phyloP scores from a whole-genome alignment of 2,113 vertebrate genomes.

The Clarias gariepinus region DNA sequence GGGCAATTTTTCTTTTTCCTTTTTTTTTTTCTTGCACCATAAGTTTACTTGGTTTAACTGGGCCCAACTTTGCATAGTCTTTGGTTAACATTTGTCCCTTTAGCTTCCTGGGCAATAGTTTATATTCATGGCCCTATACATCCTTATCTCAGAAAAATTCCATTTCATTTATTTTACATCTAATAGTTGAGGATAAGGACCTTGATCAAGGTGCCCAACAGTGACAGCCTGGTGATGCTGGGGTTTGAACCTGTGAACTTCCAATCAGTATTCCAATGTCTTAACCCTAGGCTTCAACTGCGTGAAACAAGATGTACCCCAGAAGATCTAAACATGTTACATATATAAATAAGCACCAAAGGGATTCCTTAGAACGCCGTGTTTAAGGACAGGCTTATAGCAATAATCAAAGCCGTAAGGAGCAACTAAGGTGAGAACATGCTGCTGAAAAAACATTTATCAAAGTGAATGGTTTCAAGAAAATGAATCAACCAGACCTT shows the following conservation, averaged over 20 bases:
- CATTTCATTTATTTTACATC: too few species aligned
- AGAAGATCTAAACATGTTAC: neutral
- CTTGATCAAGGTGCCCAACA: too few species aligned
- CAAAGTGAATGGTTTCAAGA: neutral
- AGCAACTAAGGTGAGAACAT: neutral
- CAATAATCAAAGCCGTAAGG: neutral
- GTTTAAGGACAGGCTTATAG: neutral
- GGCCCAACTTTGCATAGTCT: neutral
- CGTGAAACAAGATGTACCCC: neutral
- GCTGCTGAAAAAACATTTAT: neutral
- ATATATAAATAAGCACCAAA: neutral
- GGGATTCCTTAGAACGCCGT: neutral
- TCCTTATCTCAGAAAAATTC: too few species aligned
- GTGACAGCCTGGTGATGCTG: too few species aligned
- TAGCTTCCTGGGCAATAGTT: neutral
- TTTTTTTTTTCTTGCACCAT: neutral
- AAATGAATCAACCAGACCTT: constrained; percentile 7
- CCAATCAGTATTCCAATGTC: too few species aligned
- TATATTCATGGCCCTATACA: too few species aligned
- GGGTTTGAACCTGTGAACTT: too few species aligned
- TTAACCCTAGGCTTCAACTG: too few species aligned
- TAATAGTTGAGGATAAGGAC: too few species aligned
- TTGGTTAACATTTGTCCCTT: neutral
- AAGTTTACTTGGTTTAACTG: neutral
- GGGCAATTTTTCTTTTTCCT: neutral